Evolutionary conservation across 2,797 vertebrate species (phyloP).

Genomic region (Molossus alvarezi): DNA sequence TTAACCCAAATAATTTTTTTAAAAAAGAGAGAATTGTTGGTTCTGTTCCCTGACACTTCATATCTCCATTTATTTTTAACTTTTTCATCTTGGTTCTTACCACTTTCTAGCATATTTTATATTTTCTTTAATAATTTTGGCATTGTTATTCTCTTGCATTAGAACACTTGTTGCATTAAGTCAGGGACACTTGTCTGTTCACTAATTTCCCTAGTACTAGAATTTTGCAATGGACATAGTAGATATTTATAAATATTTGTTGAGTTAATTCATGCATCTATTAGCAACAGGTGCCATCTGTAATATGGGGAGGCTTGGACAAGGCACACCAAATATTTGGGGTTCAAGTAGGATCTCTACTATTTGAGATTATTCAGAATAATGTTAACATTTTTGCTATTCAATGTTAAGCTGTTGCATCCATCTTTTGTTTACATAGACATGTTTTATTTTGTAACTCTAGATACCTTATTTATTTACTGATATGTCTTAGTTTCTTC

Average conservation of each 20-base stretch:
- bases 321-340: not conserved
- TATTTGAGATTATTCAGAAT: not conserved
- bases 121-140: not conserved
- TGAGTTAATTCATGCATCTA: not conserved
- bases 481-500: slow-evolving; percentile 15
- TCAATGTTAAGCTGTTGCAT: not conserved
- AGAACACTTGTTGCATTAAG: not conserved
- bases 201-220: not conserved
- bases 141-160: not conserved
- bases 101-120: not conserved
- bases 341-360: not conserved
- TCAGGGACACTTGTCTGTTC: not conserved
- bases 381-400: not conserved
- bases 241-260: not conserved
- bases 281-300: not conserved
- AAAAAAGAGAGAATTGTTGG: not conserved
- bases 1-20: too few species aligned
- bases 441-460: not conserved
- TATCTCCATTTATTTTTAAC: not conserved
- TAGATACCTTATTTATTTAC: not conserved
- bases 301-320: not conserved
- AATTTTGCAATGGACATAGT: not conserved
- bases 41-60: not conserved
- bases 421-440: not conserved
- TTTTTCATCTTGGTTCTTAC: not conserved